Conservation (phyloP, 1,140 invertebrate genomes). For the Hirudo medicinalis region DNA sequence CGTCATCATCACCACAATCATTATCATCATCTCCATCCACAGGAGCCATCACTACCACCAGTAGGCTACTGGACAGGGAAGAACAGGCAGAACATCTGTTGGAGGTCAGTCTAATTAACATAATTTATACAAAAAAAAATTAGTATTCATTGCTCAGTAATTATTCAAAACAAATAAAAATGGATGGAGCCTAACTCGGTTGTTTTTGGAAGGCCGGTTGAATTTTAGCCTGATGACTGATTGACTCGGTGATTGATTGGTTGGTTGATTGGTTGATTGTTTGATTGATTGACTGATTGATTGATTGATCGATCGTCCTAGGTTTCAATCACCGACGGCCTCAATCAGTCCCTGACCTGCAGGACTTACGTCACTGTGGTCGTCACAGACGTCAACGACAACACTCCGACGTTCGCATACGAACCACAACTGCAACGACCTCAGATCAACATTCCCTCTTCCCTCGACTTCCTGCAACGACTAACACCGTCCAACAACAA, state of each 20-base stretch:
- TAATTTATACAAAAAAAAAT: too few relatives aligned
- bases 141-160: too few relatives aligned
- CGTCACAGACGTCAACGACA: slow-evolving; percentile 78
- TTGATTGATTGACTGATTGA: too few relatives aligned
- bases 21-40: slow-evolving; percentile 34
- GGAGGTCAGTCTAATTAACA: slow-evolving; percentile 30
- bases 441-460: slow-evolving; percentile 22
- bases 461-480: slow-evolving; percentile 15
- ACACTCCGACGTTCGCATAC: slow-evolving; percentile 75
- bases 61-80: slow-evolving; percentile 57
- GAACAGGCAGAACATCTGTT: slow-evolving; percentile 32
- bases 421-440: slow-evolving; percentile 51
- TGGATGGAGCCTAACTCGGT: too few relatives aligned
- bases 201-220: too few relatives aligned
- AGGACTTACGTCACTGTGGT: slow-evolving; percentile 56
- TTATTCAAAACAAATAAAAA: too few relatives aligned
- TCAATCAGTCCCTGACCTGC: slow-evolving; percentile 43
- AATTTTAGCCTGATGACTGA: too few relatives aligned
- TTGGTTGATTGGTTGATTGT: too few relatives aligned
- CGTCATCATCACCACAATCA: background rate
- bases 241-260: too few relatives aligned
- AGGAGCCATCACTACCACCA: slow-evolving; percentile 69
- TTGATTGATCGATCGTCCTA: too few relatives aligned
- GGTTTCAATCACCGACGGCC: background rate
- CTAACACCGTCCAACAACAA: slow-evolving; percentile 19